Conservation (phyloP, 2,888 invertebrate species). For the Acanthosepion esculentum region DNA sequence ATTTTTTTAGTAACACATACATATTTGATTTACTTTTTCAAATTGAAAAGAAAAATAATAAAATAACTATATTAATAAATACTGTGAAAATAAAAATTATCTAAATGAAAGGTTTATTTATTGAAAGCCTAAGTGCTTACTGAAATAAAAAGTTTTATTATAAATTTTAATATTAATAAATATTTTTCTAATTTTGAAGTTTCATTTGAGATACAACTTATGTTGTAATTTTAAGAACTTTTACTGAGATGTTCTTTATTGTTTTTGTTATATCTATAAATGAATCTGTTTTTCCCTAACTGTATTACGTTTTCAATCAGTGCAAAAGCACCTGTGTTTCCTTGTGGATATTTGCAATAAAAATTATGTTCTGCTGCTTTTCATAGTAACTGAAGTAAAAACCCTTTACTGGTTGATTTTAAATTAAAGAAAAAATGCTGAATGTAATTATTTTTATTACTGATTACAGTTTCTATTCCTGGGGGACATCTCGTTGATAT, state of each 20-base stretch:
- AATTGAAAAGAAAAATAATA: no score
- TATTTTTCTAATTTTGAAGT: not conserved
- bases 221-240: not conserved
- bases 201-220: not conserved
- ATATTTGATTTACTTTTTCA: no score
- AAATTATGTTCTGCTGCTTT: not conserved
- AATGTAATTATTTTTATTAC: not conserved
- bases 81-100: no score
- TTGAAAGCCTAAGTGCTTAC: no score
- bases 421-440: not conserved
- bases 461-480: constrained; percentile 33
- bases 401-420: not conserved
- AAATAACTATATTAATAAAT: no score
- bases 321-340: constrained; percentile 4
- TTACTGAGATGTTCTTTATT: not conserved
- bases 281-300: constrained; percentile 1
- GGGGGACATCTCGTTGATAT: constrained; percentile 6
- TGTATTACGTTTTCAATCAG: constrained; percentile 14
- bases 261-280: not conserved
- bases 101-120: no score
- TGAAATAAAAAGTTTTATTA: no score
- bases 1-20: no score
- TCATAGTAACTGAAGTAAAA: not conserved
- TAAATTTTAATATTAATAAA: no score
- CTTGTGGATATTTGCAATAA: constrained; percentile 21